A percentile compares a stretch with the other conserved stretches of the same genome.
These are phyloP conservation scores for Oreochromis niloticus DNA, from an alignment of 2,113 vertebrate genomes.

Conservation along the genomic window DNA sequence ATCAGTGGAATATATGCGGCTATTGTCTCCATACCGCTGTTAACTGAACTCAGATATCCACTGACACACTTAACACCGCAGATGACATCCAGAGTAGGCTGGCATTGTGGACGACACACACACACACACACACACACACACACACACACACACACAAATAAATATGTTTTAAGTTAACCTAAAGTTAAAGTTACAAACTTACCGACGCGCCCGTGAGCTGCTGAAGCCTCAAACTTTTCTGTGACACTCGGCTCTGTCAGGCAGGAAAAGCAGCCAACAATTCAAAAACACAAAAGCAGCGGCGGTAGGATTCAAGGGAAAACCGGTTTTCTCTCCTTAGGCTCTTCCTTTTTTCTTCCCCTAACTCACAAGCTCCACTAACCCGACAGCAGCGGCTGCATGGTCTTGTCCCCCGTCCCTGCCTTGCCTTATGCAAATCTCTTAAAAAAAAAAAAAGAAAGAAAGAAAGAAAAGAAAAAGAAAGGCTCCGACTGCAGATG, in stretches of 20 bases:
- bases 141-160: not conserved
- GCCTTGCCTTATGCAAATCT: not conserved
- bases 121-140: not conserved
- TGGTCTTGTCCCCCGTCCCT: not conserved
- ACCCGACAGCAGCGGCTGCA: not conserved
- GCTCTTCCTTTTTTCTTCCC: not conserved
- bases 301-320: not conserved
- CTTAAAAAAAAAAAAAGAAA: accelerated
- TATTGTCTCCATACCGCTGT: not conserved
- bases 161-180: not conserved
- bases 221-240: not conserved
- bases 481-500: not conserved
- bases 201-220: not conserved
- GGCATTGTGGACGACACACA: not conserved
- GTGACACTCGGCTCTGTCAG: conserved; percentile 14
- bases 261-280: conserved; percentile 26
- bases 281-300: conserved; percentile 18
- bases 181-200: not conserved
- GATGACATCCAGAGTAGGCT: not conserved
- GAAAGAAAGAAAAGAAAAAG: not conserved
- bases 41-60: not conserved
- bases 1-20: not conserved
- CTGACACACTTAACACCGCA: not conserved
- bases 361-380: not conserved
- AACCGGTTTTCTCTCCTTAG: conserved; percentile 34